These are phyloP conservation scores for Gadopsis marmoratus DNA, from an alignment of 2,797 vertebrate genomes.

Conservation along the genomic window DNA sequence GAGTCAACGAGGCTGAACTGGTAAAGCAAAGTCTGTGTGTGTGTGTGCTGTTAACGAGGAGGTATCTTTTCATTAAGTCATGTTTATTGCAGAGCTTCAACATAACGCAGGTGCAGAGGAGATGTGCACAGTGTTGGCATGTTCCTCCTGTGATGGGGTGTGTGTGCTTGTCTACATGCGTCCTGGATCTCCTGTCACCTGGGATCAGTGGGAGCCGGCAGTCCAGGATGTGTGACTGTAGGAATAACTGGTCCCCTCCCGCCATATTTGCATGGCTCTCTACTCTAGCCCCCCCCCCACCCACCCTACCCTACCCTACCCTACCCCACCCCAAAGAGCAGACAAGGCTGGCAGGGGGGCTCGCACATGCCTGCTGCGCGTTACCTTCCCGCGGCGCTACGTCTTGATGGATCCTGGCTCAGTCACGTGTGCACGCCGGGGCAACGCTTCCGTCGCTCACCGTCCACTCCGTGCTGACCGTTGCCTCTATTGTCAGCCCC, in stretches of 20 bases:
- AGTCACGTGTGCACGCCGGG: background rate
- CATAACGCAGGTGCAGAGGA: background rate
- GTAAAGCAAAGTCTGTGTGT: constrained; percentile 1
- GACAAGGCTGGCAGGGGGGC: constrained; percentile 28
- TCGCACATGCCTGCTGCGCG: constrained; percentile 19
- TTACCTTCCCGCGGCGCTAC: constrained; percentile 14
- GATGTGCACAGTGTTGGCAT: background rate
- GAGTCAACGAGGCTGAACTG: background rate
- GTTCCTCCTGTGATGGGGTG: background rate
- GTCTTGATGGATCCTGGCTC: constrained; percentile 33
- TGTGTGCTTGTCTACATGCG: background rate
- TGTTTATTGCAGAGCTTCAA: background rate
- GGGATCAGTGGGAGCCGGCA: constrained; percentile 21
- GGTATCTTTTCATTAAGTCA: background rate
- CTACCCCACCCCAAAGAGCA: background rate
- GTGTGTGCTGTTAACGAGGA: background rate
- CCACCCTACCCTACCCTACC: too few relatives aligned
- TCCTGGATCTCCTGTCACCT: constrained; percentile 24
- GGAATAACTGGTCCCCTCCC: constrained; percentile 19
- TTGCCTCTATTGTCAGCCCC: background rate
- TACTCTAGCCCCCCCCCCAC: background rate
- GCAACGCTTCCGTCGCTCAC: background rate
- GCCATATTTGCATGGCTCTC: background rate
- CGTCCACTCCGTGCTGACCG: background rate
- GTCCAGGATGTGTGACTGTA: constrained; percentile 9